A percentile compares a stretch with the other conserved stretches of the same genome.
phyloP scores from a whole-genome alignment of 2,113 vertebrate species.

The Gopherus flavomarginatus region DNA sequence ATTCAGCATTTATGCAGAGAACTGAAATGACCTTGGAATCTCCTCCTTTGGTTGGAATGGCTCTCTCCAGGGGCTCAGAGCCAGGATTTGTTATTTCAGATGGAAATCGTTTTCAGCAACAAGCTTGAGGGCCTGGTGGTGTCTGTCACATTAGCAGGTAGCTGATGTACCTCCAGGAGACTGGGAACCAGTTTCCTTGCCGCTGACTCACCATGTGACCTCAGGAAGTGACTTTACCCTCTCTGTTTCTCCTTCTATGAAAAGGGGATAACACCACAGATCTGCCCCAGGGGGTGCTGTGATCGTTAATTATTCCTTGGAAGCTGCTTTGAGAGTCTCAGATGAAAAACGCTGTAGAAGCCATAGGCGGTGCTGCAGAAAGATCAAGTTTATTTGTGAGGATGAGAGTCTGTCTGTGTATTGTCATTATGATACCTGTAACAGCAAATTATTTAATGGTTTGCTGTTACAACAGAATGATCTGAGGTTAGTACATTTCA shows the following conservation, averaged over 20 bases:
- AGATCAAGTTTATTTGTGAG: neutral
- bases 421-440: neutral
- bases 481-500: neutral
- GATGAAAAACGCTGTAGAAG: neutral
- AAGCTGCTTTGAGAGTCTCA: neutral
- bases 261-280: neutral
- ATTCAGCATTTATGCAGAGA: neutral
- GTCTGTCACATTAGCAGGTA: accelerated
- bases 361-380: neutral
- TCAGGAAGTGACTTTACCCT: too few relatives aligned
- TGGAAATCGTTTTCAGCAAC: accelerated
- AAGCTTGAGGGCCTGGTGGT: neutral
- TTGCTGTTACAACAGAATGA: neutral
- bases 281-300: neutral
- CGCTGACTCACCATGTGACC: neutral
- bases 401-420: neutral
- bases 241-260: neutral
- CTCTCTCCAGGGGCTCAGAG: neutral
- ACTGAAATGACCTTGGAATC: too few relatives aligned
- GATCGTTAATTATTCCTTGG: neutral
- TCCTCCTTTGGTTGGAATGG: neutral
- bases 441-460: neutral
- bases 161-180: neutral
- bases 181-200: neutral
- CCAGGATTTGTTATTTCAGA: neutral